Evolutionary conservation across 2,888 invertebrate species (phyloP).

Genomic region (Cartodere bifasciata): DNA sequence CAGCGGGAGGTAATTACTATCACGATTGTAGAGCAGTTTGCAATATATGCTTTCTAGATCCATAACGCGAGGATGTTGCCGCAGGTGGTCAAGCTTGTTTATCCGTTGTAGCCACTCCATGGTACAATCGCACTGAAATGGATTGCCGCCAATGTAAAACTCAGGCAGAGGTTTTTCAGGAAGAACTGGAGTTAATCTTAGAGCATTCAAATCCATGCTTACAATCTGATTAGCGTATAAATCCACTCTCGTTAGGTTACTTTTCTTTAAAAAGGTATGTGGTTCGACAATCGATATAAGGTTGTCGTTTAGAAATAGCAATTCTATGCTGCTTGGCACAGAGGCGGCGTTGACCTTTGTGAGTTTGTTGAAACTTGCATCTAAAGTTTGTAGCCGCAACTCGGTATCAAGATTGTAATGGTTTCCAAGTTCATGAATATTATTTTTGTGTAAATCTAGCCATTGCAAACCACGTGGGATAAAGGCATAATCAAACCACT

Average conservation of each 20-base stretch:
- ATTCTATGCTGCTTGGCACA: conserved; percentile 73
- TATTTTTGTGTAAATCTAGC: conserved; percentile 83
- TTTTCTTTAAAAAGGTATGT: conserved; percentile 79
- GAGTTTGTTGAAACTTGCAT: conserved; percentile 83
- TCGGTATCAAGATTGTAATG: conserved; percentile 57
- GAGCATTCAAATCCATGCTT: conserved; percentile 78
- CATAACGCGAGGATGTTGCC: conserved; percentile 84
- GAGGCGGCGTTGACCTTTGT: conserved; percentile 61
- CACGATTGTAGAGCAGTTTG: conserved; percentile 72
- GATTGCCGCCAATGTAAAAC: conserved; percentile 89
- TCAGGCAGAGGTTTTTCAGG: conserved; percentile 66
- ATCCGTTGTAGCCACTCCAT: conserved; percentile 93
- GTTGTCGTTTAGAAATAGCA: conserved; percentile 82
- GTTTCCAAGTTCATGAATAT: conserved; percentile 65
- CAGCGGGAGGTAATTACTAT: conserved; percentile 72
- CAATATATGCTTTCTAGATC: conserved; percentile 83
- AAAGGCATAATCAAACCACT: conserved; percentile 78
- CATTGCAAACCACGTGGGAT: conserved; percentile 74
- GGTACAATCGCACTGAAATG: conserved; percentile 88
- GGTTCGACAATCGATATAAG: conserved; percentile 73
- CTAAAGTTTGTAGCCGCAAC: conserved; percentile 67
- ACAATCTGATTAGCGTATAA: conserved; percentile 86
- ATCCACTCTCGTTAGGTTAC: conserved; percentile 80
- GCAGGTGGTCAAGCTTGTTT: conserved; percentile 67
- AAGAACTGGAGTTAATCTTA: conserved; percentile 69